Evolutionary conservation across 2,797 vertebrate species (phyloP).

Genomic region (Ceryle rudis): DNA sequence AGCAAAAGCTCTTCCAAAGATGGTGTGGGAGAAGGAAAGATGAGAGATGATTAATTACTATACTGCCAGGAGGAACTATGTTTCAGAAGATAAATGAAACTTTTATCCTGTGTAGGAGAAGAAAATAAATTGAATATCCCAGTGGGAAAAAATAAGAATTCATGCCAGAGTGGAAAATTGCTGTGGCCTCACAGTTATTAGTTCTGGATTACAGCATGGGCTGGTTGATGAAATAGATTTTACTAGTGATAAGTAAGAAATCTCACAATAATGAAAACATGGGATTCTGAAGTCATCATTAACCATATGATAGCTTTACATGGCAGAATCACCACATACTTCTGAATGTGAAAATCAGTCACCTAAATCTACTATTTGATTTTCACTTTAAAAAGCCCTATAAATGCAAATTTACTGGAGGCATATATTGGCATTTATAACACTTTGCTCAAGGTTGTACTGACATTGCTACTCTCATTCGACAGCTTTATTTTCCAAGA

Average conservation of each 20-base stretch:
- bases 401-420: constrained; percentile 56
- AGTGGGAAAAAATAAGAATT: constrained; percentile 29
- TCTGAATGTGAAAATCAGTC: constrained; percentile 20
- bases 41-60: background rate
- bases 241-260: constrained; percentile 27
- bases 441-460: constrained; percentile 33
- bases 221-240: constrained; percentile 16
- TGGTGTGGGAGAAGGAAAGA: background rate
- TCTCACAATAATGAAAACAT: background rate
- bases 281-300: constrained; percentile 9
- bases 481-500: constrained; percentile 28
- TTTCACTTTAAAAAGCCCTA: constrained; percentile 42
- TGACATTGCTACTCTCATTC: constrained; percentile 36
- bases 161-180: background rate
- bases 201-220: background rate
- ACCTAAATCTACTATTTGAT: constrained; percentile 30
- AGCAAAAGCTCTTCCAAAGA: background rate
- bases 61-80: background rate
- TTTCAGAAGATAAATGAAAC: constrained; percentile 17
- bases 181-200: background rate
- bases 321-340: background rate
- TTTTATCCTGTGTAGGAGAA: background rate
- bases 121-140: constrained; percentile 28
- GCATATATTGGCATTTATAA: constrained; percentile 6
- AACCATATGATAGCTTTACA: background rate